These are phyloP conservation scores for Poeciliopsis gracilis DNA, from an alignment of 2,797 vertebrate genomes.

Conservation along the genomic window DNA sequence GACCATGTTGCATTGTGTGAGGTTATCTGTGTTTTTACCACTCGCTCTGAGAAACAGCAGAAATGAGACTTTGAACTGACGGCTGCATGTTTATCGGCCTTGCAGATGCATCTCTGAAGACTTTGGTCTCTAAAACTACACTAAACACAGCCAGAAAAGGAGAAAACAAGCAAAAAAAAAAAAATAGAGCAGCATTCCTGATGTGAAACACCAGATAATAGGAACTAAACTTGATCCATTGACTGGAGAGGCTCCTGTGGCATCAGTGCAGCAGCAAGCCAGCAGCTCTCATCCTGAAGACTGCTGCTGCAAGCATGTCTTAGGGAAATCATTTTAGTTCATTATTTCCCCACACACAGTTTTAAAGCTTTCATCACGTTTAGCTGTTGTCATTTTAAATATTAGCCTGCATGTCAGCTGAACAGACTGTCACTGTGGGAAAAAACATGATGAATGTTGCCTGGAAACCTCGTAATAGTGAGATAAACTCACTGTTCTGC, in stretches of 20 bases:
- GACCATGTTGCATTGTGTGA: background rate
- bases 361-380: background rate
- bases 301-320: background rate
- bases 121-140: background rate
- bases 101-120: constrained; percentile 1
- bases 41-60: background rate
- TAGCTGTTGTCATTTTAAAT: background rate
- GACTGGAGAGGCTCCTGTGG: background rate
- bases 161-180: background rate
- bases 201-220: background rate
- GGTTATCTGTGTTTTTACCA: background rate
- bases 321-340: background rate
- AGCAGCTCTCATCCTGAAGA: background rate
- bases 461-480: background rate
- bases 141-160: background rate
- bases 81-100: background rate
- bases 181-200: background rate
- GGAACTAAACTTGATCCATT: background rate
- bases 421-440: background rate
- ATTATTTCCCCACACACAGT: background rate
- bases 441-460: background rate
- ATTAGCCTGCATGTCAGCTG: background rate
- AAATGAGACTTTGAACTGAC: background rate
- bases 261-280: background rate
- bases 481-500: background rate